Conservation (phyloP, 2,888 invertebrate species). For the Zhengitettix transpicula region DNA sequence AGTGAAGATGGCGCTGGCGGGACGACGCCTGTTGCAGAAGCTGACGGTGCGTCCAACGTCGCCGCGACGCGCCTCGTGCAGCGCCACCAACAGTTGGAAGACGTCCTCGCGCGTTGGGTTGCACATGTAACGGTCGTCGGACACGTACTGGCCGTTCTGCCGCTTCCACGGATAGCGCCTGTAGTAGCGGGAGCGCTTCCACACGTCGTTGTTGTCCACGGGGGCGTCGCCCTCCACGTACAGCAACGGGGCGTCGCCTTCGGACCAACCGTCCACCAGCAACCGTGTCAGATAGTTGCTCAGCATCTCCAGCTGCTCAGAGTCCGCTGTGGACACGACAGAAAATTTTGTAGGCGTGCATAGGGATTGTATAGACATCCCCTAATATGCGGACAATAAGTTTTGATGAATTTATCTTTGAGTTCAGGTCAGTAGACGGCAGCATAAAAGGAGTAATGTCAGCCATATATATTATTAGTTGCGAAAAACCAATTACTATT, state of each 20-base stretch:
- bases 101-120: conserved; percentile 45
- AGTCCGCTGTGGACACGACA: not conserved
- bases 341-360: no score
- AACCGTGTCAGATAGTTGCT: not conserved
- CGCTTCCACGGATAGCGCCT: conserved; percentile 46
- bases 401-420: no score
- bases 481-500: no score
- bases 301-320: not conserved
- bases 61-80: conserved; percentile 42
- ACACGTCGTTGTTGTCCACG: not conserved
- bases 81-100: conserved; percentile 37
- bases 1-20: conserved; percentile 40
- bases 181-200: conserved; percentile 38
- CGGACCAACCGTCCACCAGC: not conserved
- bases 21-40: conserved; percentile 38
- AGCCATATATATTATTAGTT: no score
- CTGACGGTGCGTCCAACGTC: conserved; percentile 33
- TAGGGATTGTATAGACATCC: no score
- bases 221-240: not conserved
- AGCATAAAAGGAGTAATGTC: no score
- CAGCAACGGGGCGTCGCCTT: not conserved
- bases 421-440: no score
- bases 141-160: conserved; percentile 24
- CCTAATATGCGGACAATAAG: no score
- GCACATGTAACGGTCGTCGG: conserved; percentile 38